A percentile compares a stretch with the other conserved stretches of the same genome.
Conservation (phyloP, 2,888 invertebrate species). For the Trilocha varians region DNA sequence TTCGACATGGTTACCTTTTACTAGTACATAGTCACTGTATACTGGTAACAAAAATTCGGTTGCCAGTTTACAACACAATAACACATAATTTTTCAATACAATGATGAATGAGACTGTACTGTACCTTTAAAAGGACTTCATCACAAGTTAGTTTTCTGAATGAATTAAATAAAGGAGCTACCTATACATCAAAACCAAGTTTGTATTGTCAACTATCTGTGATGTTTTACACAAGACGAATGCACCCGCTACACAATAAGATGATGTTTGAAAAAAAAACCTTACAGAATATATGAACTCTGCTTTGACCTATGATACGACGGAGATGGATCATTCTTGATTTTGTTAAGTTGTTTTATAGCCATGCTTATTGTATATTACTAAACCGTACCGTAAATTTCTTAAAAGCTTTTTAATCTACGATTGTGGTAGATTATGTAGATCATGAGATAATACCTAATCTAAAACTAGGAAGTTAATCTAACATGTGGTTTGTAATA, state of each 20-base stretch:
- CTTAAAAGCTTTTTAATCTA: not conserved
- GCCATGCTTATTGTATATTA: constrained; percentile 30
- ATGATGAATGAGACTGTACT: no score
- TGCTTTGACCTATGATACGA: constrained; percentile 40
- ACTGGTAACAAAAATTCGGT: no score
- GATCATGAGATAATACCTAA: no score
- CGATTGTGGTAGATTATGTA: not conserved
- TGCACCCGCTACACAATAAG: constrained; percentile 26
- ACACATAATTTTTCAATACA: no score
- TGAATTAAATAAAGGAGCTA: constrained; percentile 1
- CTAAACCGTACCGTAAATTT: constrained; percentile 13
- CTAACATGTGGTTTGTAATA: no score
- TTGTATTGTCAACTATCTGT: constrained; percentile 16
- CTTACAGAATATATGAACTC: constrained; percentile 22
- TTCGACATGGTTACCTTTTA: no score
- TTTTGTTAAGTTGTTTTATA: constrained; percentile 45
- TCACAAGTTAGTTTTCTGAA: no score
- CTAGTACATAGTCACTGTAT: no score
- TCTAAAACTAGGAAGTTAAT: no score
- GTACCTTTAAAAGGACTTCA: no score
- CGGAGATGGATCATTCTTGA: constrained; percentile 46
- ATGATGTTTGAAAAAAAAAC: constrained; percentile 19
- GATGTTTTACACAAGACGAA: constrained; percentile 26
- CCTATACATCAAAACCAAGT: constrained; percentile 3
- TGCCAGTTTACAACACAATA: no score